Conservation (phyloP, 2,888 invertebrate species). For the Leucozona laternaria region DNA sequence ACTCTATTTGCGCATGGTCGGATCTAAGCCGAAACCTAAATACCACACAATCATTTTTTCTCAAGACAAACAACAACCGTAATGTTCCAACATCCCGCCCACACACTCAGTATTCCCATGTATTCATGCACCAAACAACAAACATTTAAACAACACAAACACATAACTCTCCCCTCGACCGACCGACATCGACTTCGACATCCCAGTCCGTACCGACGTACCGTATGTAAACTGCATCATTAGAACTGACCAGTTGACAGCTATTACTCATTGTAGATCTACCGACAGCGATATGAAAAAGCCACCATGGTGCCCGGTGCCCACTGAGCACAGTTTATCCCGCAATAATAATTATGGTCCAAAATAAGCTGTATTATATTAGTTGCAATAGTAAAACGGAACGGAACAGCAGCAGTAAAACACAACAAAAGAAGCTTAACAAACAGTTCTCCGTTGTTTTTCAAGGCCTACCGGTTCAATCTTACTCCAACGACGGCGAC, state of each 20-base stretch:
- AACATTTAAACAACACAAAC: constrained; percentile 12
- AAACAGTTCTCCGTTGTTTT: constrained; percentile 51
- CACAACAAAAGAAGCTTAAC: constrained; percentile 70
- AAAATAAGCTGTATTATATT: constrained; percentile 58
- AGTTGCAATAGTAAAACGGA: background rate
- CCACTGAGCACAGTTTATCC: constrained; percentile 70
- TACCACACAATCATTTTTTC: constrained; percentile 70
- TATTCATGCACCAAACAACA: constrained; percentile 41
- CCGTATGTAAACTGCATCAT: constrained; percentile 74
- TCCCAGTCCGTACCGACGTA: constrained; percentile 55
- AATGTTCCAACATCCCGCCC: constrained; percentile 70
- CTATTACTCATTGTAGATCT: constrained; percentile 75
- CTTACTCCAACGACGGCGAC: too few species aligned
- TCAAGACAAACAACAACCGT: constrained; percentile 64
- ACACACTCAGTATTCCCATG: constrained; percentile 55
- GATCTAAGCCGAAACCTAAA: constrained; percentile 62
- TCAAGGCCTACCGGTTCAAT: constrained; percentile 70
- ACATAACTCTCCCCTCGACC: background rate
- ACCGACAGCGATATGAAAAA: constrained; percentile 67
- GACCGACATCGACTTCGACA: too few species aligned
- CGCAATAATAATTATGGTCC: constrained; percentile 70
- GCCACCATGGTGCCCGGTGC: constrained; percentile 66
- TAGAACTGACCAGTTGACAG: constrained; percentile 75
- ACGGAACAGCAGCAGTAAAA: constrained; percentile 47
- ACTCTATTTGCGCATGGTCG: constrained; percentile 32